Percentiles rank a stretch among this genome's conserved stretches.
Conservation (phyloP, 37 sponge, comb jelly and placozoan species). For the Ianthella basta region DNA sequence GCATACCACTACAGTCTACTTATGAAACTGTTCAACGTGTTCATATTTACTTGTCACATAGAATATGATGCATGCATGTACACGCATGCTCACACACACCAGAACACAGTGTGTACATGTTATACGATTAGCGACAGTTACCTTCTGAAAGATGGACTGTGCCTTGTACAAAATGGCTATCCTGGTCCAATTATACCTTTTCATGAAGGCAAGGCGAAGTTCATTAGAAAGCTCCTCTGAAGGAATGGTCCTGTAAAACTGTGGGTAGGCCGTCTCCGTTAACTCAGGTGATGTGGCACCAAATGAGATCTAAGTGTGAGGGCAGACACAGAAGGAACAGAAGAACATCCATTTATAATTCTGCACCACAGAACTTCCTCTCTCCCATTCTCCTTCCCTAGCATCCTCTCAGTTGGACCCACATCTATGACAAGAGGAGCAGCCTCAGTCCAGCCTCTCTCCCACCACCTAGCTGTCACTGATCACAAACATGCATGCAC, state of each 20-base stretch:
- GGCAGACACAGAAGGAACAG: neutral
- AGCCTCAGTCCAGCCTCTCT: no score
- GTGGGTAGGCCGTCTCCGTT: slow-evolving; percentile 42
- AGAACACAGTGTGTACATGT: no score
- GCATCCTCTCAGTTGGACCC: no score
- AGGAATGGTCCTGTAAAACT: slow-evolving; percentile 67
- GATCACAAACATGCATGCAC: slow-evolving; percentile 21
- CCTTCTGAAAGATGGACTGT: slow-evolving; percentile 57
- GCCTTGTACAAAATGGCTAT: slow-evolving; percentile 72
- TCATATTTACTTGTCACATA: no score
- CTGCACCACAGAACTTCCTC: no score
- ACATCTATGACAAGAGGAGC: no score
- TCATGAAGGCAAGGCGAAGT: slow-evolving; percentile 56
- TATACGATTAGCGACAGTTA: slow-evolving; percentile 15
- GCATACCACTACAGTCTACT: no score
- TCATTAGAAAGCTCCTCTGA: slow-evolving; percentile 55
- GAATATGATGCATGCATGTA: neutral
- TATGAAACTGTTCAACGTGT: no score
- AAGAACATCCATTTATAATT: neutral
- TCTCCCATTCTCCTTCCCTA: no score
- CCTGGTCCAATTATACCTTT: slow-evolving; percentile 54
- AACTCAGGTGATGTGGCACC: slow-evolving; percentile 66
- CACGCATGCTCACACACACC: neutral
- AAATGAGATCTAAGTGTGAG: slow-evolving; percentile 66
- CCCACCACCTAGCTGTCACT: no score